Conservation (phyloP, 2,888 invertebrate genomes). For the Platycnemis pennipes region DNA sequence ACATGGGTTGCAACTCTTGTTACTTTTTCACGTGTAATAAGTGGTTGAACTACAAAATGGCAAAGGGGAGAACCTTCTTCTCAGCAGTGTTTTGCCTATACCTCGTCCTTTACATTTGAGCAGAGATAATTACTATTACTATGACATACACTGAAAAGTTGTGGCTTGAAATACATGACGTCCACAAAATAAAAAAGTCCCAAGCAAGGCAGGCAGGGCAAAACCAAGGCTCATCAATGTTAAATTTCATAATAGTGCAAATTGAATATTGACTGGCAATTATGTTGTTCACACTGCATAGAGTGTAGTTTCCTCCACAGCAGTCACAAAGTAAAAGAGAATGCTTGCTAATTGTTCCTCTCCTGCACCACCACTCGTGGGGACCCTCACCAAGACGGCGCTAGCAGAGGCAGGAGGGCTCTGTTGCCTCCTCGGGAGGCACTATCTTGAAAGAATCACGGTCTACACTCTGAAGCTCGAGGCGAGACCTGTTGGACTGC, state of each 20-base stretch:
- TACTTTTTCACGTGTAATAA: no score
- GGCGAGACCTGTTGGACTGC: constrained; percentile 89
- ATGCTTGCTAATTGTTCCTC: neutral
- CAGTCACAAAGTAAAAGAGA: neutral
- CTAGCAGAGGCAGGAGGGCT: constrained; percentile 76
- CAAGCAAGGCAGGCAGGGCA: neutral
- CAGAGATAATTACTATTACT: neutral
- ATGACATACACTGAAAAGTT: neutral
- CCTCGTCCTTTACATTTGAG: neutral
- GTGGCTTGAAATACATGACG: neutral
- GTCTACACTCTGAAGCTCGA: constrained; percentile 90
- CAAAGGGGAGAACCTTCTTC: neutral
- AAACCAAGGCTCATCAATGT: neutral
- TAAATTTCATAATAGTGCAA: neutral
- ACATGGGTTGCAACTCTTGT: no score
- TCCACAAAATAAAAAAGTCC: neutral
- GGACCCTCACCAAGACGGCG: constrained; percentile 61
- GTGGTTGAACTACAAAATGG: neutral
- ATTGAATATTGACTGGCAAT: neutral
- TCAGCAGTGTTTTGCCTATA: neutral
- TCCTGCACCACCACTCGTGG: constrained; percentile 17
- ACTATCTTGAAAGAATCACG: constrained; percentile 75
- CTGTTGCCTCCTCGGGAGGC: constrained; percentile 74
- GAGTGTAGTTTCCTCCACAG: neutral
- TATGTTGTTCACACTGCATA: neutral